Conservation (phyloP, 2,113 vertebrate species). For the Podilymbus podiceps region DNA sequence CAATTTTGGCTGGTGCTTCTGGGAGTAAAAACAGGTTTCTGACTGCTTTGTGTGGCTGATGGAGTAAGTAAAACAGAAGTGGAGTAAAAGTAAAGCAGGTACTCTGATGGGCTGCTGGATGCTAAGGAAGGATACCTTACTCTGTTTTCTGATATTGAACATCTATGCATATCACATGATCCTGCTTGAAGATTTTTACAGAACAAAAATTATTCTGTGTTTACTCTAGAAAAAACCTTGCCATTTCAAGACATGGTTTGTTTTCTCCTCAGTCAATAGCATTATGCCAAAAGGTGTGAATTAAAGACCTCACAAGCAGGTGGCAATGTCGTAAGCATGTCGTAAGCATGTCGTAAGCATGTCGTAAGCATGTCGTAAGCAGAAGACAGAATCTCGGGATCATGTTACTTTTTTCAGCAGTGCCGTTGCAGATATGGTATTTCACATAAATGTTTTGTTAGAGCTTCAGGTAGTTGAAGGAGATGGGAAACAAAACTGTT, state of each 20-base stretch:
- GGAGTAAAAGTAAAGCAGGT: background rate
- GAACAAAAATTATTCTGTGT: background rate
- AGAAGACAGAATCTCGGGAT: background rate
- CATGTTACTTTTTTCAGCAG: background rate
- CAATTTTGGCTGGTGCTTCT: background rate
- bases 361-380: rapidly evolving
- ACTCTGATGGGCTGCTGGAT: background rate
- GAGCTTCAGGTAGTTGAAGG: background rate
- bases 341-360: rapidly evolving
- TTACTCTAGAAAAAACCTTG: background rate
- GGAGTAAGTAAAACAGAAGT: background rate
- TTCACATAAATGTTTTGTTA: background rate
- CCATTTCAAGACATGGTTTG: background rate
- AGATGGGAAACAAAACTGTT: background rate
- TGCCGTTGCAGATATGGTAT: background rate
- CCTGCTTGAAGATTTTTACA: background rate
- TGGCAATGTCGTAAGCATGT: background rate
- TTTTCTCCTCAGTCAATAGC: background rate
- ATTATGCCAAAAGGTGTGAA: background rate
- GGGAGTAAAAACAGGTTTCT: background rate
- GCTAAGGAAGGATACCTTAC: background rate
- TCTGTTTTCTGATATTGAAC: background rate
- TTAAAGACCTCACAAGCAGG: background rate
- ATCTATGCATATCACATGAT: background rate
- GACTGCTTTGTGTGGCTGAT: background rate